Base-by-base conservation (phyloP, 2,888 invertebrate genomes). In the Resseliella maxima region DNA sequence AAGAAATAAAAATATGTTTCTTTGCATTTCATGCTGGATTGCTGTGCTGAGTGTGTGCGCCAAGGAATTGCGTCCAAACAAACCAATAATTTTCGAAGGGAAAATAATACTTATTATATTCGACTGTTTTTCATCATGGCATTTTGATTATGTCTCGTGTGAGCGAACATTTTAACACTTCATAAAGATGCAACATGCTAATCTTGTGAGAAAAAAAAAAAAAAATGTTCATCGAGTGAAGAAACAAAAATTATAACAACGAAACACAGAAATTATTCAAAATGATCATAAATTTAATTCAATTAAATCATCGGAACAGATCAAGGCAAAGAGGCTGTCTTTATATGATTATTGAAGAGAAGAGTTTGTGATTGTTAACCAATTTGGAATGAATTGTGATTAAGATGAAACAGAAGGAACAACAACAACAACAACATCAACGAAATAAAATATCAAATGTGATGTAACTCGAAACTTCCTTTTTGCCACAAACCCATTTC, bases 381-480 rank as follows among this genome's bases (percentile, higher is more conserved):
- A 83, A 83, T 83, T 83, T 83, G n/a, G 38, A 38, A n/a, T 38
- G 83, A 83, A 38, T 83, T 83, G 36, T 83, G 83, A 83, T 83
- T 83, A 83, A 83, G 38, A 10, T 24, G 59, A 24, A 24, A 24
- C 24, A 59, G 24, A 64, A 6, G 24, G 31, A 18, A 6, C 8
- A 24, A n/a, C n/a, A 2, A 0, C 2, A 24, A 24, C 3, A 59
- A 59, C n/a, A 15, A 83, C n/a, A 83, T 10, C 5, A 38, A 12
- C 18, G 12, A 83, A 36, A 83, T n/a, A 59, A 83, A 83, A 83
- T 36, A 83, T 83, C 83, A 83, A 83, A 83, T 83, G 83, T 83
- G 83, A 83, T 83, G 83, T 83, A 83, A 83, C 83, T 38, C 83
- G 83, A 83, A 83, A 83, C 83, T 83, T 83, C 83, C 83, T 83